phyloP scores from a whole-genome alignment of 2,113 vertebrate genomes.

The Amia ocellicauda region DNA sequence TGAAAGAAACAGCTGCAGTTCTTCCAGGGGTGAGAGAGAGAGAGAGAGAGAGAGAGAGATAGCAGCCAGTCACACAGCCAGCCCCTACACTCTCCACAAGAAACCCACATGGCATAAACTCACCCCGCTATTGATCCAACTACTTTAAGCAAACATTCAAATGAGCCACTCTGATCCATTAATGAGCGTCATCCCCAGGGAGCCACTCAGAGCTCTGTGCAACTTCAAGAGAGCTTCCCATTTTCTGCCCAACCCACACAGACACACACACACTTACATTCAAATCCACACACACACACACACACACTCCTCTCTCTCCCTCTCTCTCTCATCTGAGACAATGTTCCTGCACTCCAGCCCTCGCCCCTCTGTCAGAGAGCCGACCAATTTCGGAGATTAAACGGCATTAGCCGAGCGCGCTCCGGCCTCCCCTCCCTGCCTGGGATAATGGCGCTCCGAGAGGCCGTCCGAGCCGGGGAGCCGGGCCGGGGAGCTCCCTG shows the following conservation, averaged over 20 bases:
- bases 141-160: constrained; percentile 7
- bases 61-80: too few relatives aligned
- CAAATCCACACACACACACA: not conserved
- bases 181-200: not conserved
- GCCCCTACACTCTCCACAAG: too few relatives aligned
- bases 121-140: not conserved
- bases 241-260: too few relatives aligned
- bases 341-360: not conserved
- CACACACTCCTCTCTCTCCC: not conserved
- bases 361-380: not conserved
- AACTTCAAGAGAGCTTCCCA: not conserved
- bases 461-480: not conserved
- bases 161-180: not conserved
- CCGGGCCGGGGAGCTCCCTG: not conserved
- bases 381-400: constrained; percentile 1
- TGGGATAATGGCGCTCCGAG: not conserved
- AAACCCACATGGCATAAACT: too few relatives aligned
- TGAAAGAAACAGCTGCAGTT: not conserved
- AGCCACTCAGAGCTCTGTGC: not conserved
- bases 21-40: not conserved
- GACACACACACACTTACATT: too few relatives aligned
- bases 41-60: not conserved
- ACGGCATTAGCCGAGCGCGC: not conserved
- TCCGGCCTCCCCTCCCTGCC: not conserved
- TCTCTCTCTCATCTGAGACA: constrained; percentile 36